Evolutionary conservation across 2,888 invertebrate species (phyloP), one percentile per base, ranked within the genome.

Genomic region (Plebejus anna): DNA sequence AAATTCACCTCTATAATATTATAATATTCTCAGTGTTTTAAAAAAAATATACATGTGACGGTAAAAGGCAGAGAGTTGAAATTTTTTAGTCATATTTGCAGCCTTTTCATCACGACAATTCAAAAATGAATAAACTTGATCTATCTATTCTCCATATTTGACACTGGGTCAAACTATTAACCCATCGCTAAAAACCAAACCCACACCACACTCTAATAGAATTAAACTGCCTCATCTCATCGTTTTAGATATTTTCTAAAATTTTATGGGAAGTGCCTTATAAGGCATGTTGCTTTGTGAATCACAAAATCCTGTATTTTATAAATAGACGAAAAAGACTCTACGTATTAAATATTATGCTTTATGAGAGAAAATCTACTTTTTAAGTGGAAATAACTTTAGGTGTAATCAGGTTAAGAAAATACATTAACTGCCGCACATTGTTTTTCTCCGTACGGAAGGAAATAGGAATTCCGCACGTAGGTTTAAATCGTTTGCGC

Each of bases 91-190:
- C 51, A 59, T 59, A 59, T 59, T 59, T n/a, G 6, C n/a, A 22
- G 22, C 59, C 22, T 22, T 6, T 22, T 22, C n/a, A n/a, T 22
- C 59, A 7, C 47, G 47, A 47, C 22, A 6, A 59, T 22, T 6
- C 2, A 0, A 22, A 61, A 61, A 61, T 11, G 4, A 61, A 28
- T 28, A 66, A 59, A 32, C 32, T 32, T 66, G 66, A 22, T 22
- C 22, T 22, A 32, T 32, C 13, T 32, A 32, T 66, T 66, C 11
- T 4, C 66, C 32, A 32, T 66, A 32, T 66, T 66, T 66, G 32
- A 11, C 66, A 66, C 66, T 66, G 4, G 66, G 66, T 66, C 66
- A 32, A 66, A 32, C 66, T 66, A 66, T 32, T 32, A 36, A 66
- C 66, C 66, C 4, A 36, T 66, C 4, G 36, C 66, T 36, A 66